phyloP scores from a whole-genome alignment of 2,888 invertebrate species.

The Dichetophora obliterata region DNA sequence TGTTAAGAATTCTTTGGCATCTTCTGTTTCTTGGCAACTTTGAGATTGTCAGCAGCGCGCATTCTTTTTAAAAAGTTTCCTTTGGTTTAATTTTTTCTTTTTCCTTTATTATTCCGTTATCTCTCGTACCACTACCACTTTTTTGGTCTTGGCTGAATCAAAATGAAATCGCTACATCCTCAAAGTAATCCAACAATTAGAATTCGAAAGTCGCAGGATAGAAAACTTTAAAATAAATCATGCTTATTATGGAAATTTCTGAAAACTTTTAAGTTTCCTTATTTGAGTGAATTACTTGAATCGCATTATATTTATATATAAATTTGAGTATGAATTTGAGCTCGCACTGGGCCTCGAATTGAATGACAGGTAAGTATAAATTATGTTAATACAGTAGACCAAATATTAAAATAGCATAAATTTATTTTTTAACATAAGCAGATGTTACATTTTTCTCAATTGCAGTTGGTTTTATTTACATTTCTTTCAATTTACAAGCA shows the following conservation, averaged over 20 bases:
- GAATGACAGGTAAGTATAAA: not conserved
- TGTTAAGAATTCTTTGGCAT: slow-evolving; percentile 40
- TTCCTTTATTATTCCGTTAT: slow-evolving; percentile 42
- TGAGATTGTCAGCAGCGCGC: slow-evolving; percentile 54
- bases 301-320: slow-evolving; percentile 52
- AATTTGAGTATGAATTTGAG: slow-evolving; percentile 45
- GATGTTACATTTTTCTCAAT: too few relatives aligned
- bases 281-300: slow-evolving; percentile 62
- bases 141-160: slow-evolving; percentile 43
- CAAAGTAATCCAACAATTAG: slow-evolving; percentile 68
- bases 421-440: too few relatives aligned
- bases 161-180: slow-evolving; percentile 55
- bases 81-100: slow-evolving; percentile 36
- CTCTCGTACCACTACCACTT: slow-evolving; percentile 15
- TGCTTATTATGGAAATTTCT: slow-evolving; percentile 49
- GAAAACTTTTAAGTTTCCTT: slow-evolving; percentile 56
- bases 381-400: not conserved
- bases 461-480: too few relatives aligned
- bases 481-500: too few relatives aligned
- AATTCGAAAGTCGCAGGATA: slow-evolving; percentile 45
- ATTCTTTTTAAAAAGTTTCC: slow-evolving; percentile 43
- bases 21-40: slow-evolving; percentile 54
- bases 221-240: slow-evolving; percentile 54
- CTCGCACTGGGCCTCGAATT: not conserved
- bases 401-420: too few relatives aligned